Evolutionary conservation across 2,113 vertebrate species (phyloP).

Genomic region (Solenodon paradoxus): DNA sequence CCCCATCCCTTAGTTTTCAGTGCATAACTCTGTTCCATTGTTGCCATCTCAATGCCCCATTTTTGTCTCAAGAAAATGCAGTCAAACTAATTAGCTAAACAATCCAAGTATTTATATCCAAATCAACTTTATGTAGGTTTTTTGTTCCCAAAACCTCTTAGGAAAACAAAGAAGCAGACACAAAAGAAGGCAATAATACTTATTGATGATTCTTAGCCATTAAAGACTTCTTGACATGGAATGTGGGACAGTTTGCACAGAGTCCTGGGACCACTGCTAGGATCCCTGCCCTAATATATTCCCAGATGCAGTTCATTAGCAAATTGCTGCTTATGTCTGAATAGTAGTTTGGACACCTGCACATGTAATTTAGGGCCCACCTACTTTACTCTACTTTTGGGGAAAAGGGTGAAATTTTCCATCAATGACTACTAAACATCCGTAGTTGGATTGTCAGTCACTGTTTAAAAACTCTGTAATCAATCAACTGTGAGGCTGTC

Average conservation of each 20-base stretch:
- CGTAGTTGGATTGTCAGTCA: not conserved
- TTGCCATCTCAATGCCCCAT: no score
- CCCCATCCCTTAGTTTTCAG: no score
- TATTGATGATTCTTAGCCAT: not conserved
- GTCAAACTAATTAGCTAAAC: no score
- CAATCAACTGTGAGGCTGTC: not conserved
- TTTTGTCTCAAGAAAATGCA: no score
- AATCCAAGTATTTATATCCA: not conserved
- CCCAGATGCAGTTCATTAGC: not conserved
- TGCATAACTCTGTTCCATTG: no score
- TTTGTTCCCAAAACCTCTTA: not conserved
- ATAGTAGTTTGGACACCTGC: not conserved
- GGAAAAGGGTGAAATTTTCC: not conserved
- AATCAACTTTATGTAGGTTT: not conserved
- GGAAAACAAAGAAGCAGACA: not conserved
- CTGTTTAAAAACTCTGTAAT: not conserved
- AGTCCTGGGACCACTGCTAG: not conserved
- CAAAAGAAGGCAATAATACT: rapidly evolving
- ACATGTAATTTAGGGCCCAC: not conserved
- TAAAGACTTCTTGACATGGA: not conserved
- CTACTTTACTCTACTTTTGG: not conserved
- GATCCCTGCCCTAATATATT: not conserved
- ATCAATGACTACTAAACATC: not conserved
- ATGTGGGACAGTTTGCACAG: not conserved
- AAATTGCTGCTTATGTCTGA: not conserved